Conservation (phyloP, 2,797 vertebrate genomes). For the Paedocypris micromegethes region DNA sequence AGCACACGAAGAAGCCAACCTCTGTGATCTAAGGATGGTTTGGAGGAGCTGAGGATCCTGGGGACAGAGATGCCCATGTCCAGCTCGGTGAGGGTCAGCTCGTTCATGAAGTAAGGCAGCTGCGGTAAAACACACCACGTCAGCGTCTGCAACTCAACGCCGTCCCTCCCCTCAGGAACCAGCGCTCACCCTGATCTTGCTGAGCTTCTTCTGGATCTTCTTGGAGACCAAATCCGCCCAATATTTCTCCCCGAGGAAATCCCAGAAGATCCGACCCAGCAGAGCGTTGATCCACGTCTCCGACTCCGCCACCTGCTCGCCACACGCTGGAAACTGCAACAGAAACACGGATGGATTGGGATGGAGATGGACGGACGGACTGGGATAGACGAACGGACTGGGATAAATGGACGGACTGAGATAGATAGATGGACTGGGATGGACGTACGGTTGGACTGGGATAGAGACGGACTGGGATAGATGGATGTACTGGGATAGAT, state of each 20-base stretch:
- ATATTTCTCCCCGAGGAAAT: conserved; percentile 95
- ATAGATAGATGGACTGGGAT: neutral
- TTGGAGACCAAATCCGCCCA: conserved; percentile 94
- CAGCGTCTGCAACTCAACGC: neutral
- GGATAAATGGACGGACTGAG: neutral
- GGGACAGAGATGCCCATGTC: conserved; percentile 97
- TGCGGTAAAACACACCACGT: conserved; percentile 53
- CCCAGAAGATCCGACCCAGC: conserved; percentile 94
- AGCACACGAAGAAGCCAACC: conserved; percentile 65
- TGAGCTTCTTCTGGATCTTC: conserved; percentile 99
- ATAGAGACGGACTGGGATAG: too few relatives aligned
- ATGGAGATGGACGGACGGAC: neutral
- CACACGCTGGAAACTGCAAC: conserved; percentile 70
- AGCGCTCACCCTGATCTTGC: conserved; percentile 89
- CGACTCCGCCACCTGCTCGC: conserved; percentile 67
- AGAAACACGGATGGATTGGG: neutral
- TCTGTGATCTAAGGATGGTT: conserved; percentile 90
- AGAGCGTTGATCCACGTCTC: conserved; percentile 95
- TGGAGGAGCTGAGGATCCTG: conserved; percentile 88
- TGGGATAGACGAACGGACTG: neutral
- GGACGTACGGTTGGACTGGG: too few relatives aligned
- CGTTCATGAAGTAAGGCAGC: conserved; percentile 99
- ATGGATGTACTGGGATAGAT: too few relatives aligned
- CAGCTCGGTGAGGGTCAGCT: conserved; percentile 93
- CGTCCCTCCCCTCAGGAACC: neutral